A percentile compares a stretch with the other conserved stretches of the same genome.
Evolutionary conservation across 2,888 invertebrate species (phyloP).

Genomic region (Spicauda simplicius): DNA sequence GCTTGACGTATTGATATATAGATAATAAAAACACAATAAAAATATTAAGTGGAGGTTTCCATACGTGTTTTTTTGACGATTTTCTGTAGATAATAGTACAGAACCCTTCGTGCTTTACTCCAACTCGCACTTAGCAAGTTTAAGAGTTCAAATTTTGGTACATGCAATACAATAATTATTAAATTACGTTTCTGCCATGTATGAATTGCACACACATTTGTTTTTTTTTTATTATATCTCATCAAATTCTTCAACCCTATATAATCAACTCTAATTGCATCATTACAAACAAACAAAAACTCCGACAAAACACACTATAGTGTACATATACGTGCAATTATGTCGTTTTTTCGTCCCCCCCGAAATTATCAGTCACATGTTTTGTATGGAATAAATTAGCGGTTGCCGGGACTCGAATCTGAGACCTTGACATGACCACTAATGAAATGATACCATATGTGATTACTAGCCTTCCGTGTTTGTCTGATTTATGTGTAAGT

Average conservation of each 20-base stretch:
- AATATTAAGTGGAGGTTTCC: too few relatives aligned
- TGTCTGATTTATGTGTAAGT: too few relatives aligned
- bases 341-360: not conserved
- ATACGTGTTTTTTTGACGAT: too few relatives aligned
- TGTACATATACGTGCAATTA: not conserved
- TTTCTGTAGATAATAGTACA: too few relatives aligned
- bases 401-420: constrained; percentile 47
- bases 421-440: constrained; percentile 53
- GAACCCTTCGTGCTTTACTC: too few relatives aligned
- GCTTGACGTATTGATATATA: too few relatives aligned
- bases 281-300: constrained; percentile 8
- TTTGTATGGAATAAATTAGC: constrained; percentile 14
- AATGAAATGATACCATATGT: not conserved
- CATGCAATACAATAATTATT: too few relatives aligned
- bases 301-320: not conserved
- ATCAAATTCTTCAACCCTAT: not conserved
- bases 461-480: not conserved
- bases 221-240: not conserved
- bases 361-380: constrained; percentile 10
- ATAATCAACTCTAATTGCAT: not conserved
- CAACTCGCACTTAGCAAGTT: too few relatives aligned
- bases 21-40: too few relatives aligned
- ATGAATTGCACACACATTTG: too few relatives aligned
- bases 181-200: too few relatives aligned
- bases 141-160: too few relatives aligned